Conservation (phyloP, 2,888 invertebrate genomes). For the Chrysopilus asiliformis region DNA sequence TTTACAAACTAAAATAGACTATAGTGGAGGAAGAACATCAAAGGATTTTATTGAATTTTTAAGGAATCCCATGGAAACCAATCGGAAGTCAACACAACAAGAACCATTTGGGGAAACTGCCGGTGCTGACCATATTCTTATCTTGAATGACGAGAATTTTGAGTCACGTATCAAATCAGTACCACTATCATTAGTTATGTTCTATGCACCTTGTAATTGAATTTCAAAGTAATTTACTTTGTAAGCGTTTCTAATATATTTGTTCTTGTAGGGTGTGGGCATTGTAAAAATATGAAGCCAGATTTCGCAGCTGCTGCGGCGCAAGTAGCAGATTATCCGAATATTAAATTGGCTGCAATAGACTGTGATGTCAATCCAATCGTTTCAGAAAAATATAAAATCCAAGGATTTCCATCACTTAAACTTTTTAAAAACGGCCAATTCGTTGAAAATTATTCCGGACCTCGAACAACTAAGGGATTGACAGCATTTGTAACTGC, state of each 20-base stretch:
- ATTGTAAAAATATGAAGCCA: conserved; percentile 56
- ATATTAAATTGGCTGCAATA: conserved; percentile 42
- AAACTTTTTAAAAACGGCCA: conserved; percentile 46
- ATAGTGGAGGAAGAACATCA: conserved; percentile 63
- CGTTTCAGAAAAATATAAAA: conserved; percentile 44
- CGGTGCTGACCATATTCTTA: conserved; percentile 32
- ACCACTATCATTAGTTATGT: conserved; percentile 70
- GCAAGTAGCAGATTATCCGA: conserved; percentile 15
- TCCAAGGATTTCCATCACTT: conserved; percentile 54
- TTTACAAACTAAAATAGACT: conserved; percentile 52
- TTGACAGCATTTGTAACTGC: conserved; percentile 43
- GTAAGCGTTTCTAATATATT: too few relatives aligned
- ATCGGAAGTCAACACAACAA: conserved; percentile 17
- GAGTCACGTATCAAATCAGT: conserved; percentile 57
- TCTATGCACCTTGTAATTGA: conserved; percentile 82
- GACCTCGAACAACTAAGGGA: conserved; percentile 42
- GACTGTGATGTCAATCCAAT: conserved; percentile 52
- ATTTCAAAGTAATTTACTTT: conserved; percentile 42
- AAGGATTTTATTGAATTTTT: conserved; percentile 29
- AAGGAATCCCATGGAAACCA: conserved; percentile 8
- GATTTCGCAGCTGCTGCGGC: conserved; percentile 45
- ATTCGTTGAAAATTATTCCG: conserved; percentile 42
- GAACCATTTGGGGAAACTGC: conserved; percentile 36
- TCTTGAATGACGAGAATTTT: conserved; percentile 51
- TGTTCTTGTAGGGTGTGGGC: conserved; percentile 69